phyloP scores from a whole-genome alignment of 2,888 invertebrate genomes.

The Melinopterus prodromus region DNA sequence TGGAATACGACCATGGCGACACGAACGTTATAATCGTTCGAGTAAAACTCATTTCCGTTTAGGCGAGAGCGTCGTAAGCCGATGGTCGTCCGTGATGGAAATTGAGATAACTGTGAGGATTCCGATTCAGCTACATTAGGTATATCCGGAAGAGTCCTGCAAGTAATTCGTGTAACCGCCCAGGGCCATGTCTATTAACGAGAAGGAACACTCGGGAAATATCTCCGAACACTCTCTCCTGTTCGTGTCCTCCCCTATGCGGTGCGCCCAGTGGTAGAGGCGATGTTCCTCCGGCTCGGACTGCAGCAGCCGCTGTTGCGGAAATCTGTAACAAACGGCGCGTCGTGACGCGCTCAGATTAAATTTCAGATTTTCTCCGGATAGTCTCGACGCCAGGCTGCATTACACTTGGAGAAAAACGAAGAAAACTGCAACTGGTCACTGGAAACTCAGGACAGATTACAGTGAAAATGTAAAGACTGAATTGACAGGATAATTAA shows the following conservation, averaged over 20 bases:
- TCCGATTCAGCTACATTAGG: background rate
- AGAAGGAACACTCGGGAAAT: slow-evolving; percentile 72
- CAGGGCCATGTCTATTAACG: slow-evolving; percentile 75
- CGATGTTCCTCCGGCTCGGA: slow-evolving; percentile 72
- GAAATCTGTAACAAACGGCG: slow-evolving; percentile 64
- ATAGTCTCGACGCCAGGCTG: too few species aligned
- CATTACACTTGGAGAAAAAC: too few species aligned
- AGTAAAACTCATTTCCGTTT: too few species aligned
- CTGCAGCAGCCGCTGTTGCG: slow-evolving; percentile 68
- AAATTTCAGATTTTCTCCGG: background rate
- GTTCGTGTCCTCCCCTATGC: slow-evolving; percentile 58
- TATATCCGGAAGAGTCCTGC: background rate
- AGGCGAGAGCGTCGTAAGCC: too few species aligned
- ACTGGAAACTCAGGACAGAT: too few species aligned
- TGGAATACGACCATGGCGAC: too few species aligned
- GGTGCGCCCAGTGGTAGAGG: slow-evolving; percentile 72
- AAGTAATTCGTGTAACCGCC: slow-evolving; percentile 57
- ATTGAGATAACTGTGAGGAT: too few species aligned
- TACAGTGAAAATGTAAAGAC: too few species aligned
- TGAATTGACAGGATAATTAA: too few species aligned
- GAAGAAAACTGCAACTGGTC: too few species aligned
- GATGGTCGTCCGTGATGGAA: too few species aligned
- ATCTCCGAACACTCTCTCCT: slow-evolving; percentile 64
- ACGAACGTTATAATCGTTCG: too few species aligned
- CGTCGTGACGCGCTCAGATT: background rate